Conservation (phyloP, 2,797 vertebrate species). For the Rachycentron canadum region DNA sequence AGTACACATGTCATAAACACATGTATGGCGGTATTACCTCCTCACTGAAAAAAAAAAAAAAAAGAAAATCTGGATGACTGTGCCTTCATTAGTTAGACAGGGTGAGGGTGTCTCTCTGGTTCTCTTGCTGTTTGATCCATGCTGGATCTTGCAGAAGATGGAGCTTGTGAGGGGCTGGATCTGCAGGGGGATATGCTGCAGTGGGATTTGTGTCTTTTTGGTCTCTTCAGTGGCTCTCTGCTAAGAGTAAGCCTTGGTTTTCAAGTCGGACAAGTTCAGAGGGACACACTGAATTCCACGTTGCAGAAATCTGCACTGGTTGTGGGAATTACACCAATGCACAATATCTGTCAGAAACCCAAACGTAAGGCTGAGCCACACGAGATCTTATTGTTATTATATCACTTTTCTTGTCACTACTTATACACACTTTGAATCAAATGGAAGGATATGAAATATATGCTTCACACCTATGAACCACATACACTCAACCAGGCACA, state of each 20-base stretch:
- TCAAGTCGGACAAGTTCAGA: background rate
- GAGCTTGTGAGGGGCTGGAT: constrained; percentile 17
- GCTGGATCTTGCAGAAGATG: constrained; percentile 23
- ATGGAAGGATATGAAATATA: background rate
- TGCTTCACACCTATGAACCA: background rate
- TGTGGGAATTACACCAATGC: background rate
- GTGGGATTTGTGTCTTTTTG: constrained; percentile 8
- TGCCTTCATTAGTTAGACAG: background rate
- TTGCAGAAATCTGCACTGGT: background rate
- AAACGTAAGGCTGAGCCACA: background rate
- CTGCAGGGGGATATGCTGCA: constrained; percentile 11
- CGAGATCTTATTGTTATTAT: background rate
- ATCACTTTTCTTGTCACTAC: background rate
- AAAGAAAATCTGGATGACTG: background rate
- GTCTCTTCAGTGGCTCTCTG: constrained; percentile 1
- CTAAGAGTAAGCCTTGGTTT: background rate
- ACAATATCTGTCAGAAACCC: background rate
- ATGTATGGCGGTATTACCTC: background rate
- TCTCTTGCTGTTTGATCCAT: background rate
- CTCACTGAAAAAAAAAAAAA: background rate
- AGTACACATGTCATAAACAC: background rate
- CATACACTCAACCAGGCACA: background rate
- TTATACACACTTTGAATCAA: constrained; percentile 1
- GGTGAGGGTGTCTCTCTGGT: background rate
- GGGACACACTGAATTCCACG: background rate